A percentile compares a stretch with the other conserved stretches of the same genome.
These are phyloP conservation scores for Troides oblongomaculatus DNA, from an alignment of 2,888 invertebrate genomes.

Conservation along the genomic window DNA sequence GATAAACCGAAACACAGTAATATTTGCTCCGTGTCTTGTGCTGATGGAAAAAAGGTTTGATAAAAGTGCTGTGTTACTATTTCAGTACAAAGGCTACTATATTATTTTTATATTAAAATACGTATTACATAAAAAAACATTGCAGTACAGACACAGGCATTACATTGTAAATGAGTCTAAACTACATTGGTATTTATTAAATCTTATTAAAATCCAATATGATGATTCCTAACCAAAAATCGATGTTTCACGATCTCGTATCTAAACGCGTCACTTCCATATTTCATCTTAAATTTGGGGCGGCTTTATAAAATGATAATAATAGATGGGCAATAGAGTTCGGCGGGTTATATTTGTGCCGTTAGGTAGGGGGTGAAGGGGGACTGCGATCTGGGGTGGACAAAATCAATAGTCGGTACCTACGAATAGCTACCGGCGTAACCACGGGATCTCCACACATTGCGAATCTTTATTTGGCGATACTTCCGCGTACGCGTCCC, in stretches of 20 bases:
- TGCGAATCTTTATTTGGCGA: constrained; percentile 68
- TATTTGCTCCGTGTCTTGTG: neutral
- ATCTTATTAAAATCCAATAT: too few relatives aligned
- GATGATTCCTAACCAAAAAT: neutral
- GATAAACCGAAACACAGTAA: neutral
- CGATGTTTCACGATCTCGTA: neutral
- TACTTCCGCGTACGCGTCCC: constrained; percentile 51
- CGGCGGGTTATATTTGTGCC: constrained; percentile 47
- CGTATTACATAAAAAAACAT: too few relatives aligned
- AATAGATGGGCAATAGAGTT: constrained; percentile 64
- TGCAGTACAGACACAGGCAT: too few relatives aligned
- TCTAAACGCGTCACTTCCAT: constrained; percentile 13
- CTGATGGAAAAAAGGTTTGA: too few relatives aligned
- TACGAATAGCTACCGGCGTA: constrained; percentile 68
- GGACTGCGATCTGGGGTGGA: constrained; percentile 70
- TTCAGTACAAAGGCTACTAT: too few relatives aligned
- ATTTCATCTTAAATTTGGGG: constrained; percentile 40
- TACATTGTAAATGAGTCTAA: too few relatives aligned
- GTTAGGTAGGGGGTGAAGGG: constrained; percentile 31
- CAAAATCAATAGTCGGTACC: constrained; percentile 77
- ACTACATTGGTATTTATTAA: too few relatives aligned
- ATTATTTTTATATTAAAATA: too few relatives aligned
- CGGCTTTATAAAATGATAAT: constrained; percentile 64
- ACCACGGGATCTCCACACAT: constrained; percentile 68
- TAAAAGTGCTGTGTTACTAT: too few relatives aligned